phyloP scores from a whole-genome alignment of 2,113 vertebrate genomes.

The Geococcyx californianus region DNA sequence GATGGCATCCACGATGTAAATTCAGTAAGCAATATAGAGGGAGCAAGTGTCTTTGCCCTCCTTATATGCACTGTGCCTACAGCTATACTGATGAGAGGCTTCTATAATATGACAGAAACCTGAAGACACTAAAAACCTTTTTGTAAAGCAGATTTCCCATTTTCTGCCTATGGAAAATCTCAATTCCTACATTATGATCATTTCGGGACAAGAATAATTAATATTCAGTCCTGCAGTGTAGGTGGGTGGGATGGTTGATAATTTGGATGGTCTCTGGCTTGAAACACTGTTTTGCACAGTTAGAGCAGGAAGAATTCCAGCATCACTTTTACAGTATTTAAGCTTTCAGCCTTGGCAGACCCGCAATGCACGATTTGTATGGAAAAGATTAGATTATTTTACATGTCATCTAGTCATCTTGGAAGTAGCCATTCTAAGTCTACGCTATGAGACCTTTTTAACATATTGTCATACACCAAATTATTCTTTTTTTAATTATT shows the following conservation, averaged over 20 bases:
- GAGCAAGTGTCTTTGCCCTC: not conserved
- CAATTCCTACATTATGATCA: not conserved
- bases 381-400: not conserved
- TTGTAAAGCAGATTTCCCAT: not conserved
- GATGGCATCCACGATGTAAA: not conserved
- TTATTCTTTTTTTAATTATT: not conserved
- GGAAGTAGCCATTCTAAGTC: not conserved
- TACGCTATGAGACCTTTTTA: not conserved
- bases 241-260: not conserved
- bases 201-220: not conserved
- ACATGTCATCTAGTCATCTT: not conserved
- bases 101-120: not conserved
- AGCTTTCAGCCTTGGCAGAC: not conserved
- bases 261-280: not conserved
- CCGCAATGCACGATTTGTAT: not conserved
- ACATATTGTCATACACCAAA: not conserved
- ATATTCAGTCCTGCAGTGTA: not conserved
- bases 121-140: not conserved
- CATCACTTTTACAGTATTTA: not conserved
- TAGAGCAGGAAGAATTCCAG: not conserved
- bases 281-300: not conserved
- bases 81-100: rapidly evolving
- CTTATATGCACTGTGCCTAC: not conserved
- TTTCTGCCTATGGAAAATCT: not conserved
- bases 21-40: not conserved